phyloP scores from a whole-genome alignment of 2,113 vertebrate species.

The Tupaia tana region DNA sequence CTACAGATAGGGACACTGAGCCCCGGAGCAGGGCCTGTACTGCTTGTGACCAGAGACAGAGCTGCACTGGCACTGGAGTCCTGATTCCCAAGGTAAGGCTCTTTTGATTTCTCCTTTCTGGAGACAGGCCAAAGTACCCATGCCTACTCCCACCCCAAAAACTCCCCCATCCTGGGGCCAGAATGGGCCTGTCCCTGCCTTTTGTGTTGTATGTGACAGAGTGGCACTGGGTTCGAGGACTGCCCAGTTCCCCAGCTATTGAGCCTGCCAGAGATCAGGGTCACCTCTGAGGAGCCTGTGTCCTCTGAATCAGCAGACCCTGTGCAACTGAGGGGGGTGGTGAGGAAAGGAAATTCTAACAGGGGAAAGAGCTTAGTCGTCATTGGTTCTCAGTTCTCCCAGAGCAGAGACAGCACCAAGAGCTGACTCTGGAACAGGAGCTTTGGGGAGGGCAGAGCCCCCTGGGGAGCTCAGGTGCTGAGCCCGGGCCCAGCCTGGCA shows the following conservation, averaged over 20 bases:
- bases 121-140: not conserved
- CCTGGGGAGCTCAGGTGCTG: constrained; percentile 26
- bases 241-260: constrained; percentile 19
- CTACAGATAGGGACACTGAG: constrained; percentile 53
- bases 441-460: not conserved
- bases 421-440: constrained; percentile 71
- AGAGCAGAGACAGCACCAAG: constrained; percentile 21
- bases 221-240: not conserved
- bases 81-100: not conserved
- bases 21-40: not conserved
- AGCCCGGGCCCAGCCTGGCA: not conserved
- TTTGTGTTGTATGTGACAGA: not conserved
- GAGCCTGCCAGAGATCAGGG: constrained; percentile 43
- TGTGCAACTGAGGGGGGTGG: not conserved
- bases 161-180: not conserved
- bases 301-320: constrained; percentile 74
- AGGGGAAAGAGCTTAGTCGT: not conserved
- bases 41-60: not conserved
- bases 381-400: constrained; percentile 55
- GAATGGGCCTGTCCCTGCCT: not conserved
- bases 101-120: not conserved
- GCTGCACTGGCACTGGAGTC: not conserved
- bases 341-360: constrained; percentile 25
- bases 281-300: constrained; percentile 71
- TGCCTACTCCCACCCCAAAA: not conserved